A percentile compares a stretch with the other conserved stretches of the same genome.
Conservation (phyloP, 2,888 invertebrate genomes). For the Strigamia transsilvanica region DNA sequence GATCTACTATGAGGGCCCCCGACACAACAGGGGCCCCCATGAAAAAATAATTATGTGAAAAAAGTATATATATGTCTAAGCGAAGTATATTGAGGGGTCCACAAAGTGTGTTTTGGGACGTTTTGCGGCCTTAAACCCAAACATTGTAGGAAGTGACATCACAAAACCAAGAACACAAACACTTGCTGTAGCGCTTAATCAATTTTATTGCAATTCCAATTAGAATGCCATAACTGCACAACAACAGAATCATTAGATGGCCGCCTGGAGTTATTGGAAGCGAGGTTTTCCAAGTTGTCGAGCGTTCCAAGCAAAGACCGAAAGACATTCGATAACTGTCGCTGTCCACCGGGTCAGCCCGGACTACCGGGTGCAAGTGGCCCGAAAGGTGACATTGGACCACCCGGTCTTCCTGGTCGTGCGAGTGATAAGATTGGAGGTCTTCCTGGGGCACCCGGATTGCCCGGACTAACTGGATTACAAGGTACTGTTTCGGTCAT, state of each 20-base stretch:
- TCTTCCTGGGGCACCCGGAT: background rate
- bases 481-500: background rate
- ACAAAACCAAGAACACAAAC: too few relatives aligned
- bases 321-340: background rate
- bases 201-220: background rate
- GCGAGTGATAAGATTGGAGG: background rate
- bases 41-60: too few relatives aligned
- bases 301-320: background rate
- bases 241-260: background rate
- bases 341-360: background rate
- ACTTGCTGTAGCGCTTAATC: too few relatives aligned
- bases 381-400: background rate
- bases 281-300: background rate
- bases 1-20: too few relatives aligned
- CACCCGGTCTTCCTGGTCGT: background rate
- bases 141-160: too few relatives aligned
- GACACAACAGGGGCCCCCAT: too few relatives aligned
- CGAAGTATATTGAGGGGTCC: too few relatives aligned
- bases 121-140: too few relatives aligned
- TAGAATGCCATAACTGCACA: slow-evolving; percentile 17
- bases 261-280: background rate
- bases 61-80: too few relatives aligned
- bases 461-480: background rate
- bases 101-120: too few relatives aligned
- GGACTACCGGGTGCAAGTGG: background rate